A percentile compares a stretch with the other conserved stretches of the same genome.
phyloP scores from a whole-genome alignment of 2,888 invertebrate species.

The Phragmatobia fuliginosa region DNA sequence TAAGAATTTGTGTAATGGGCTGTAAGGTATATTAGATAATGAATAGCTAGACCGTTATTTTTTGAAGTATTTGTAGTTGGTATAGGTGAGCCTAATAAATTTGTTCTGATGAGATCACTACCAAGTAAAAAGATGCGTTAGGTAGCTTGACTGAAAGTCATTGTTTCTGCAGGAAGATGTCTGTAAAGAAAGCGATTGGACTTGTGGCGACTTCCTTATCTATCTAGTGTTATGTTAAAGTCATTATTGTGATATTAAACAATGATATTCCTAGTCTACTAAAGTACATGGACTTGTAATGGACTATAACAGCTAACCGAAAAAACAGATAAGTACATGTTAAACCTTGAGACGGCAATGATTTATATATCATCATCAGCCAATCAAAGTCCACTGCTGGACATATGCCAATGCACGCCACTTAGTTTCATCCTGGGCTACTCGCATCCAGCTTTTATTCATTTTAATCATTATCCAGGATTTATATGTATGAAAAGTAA shows the following conservation, averaged over 20 bases:
- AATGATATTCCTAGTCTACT: background rate
- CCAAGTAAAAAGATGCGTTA: no score
- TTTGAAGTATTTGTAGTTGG: no score
- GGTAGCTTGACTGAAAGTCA: background rate
- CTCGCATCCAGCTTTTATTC: no score
- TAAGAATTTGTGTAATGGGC: constrained; percentile 39
- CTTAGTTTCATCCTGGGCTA: no score
- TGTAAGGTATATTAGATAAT: constrained; percentile 2
- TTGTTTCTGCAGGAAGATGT: background rate
- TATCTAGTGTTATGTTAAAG: background rate
- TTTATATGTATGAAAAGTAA: no score
- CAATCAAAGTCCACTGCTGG: no score
- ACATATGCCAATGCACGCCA: no score
- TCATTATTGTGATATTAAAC: background rate
- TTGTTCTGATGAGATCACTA: background rate
- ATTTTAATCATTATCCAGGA: no score
- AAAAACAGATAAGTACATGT: background rate
- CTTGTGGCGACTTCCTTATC: background rate
- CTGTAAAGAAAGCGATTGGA: background rate
- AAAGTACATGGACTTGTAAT: background rate
- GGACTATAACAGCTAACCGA: background rate
- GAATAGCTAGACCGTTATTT: background rate
- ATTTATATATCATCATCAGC: no score
- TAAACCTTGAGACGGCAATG: background rate
- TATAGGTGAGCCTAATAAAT: background rate